phyloP scores from a whole-genome alignment of 2,113 vertebrate species.

The Triplophysa rosa region DNA sequence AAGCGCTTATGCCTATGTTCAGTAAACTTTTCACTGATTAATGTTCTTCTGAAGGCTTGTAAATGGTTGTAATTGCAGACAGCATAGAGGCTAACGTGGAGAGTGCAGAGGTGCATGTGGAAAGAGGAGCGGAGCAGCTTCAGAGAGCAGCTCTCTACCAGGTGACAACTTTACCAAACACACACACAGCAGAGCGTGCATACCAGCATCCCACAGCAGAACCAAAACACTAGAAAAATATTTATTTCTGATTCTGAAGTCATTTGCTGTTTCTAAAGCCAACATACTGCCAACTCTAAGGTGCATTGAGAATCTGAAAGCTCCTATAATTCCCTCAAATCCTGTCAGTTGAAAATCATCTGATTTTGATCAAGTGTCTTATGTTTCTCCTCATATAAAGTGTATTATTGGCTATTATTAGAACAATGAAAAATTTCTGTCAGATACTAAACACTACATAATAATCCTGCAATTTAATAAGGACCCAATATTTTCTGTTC shows the following conservation, averaged over 20 bases:
- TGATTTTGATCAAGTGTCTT: no score
- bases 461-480: neutral
- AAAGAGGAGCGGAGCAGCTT: slow-evolving; percentile 88
- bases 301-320: no score
- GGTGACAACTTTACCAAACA: slow-evolving; percentile 66
- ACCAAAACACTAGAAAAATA: neutral
- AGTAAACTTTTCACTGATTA: no score
- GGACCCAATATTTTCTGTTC: neutral
- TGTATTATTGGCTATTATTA: no score
- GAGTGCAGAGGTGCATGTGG: slow-evolving; percentile 92
- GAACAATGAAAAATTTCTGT: neutral
- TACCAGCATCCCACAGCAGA: neutral
- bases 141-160: slow-evolving; percentile 91
- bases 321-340: no score
- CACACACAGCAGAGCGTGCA: neutral
- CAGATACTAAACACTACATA: neutral
- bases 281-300: no score
- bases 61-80: slow-evolving; percentile 70
- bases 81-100: slow-evolving; percentile 98
- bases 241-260: no score
- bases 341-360: no score
- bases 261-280: no score
- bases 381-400: no score
- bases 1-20: neutral
- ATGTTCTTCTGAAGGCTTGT: no score